Base-by-base conservation (phyloP, 1,140 invertebrate genomes). In the Zaprionus davidi region DNA sequence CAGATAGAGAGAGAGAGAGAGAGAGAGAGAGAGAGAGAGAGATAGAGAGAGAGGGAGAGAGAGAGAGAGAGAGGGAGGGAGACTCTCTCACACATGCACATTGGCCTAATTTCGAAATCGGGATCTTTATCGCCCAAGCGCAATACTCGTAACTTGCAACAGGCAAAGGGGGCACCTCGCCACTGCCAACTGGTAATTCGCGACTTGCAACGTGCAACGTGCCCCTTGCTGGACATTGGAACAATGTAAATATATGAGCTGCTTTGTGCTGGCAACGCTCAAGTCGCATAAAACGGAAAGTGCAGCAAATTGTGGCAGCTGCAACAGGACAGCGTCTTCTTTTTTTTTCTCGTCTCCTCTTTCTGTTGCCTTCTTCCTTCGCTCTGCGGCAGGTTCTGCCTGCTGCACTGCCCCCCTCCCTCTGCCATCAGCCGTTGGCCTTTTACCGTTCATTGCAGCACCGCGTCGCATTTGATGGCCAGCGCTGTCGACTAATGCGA, bases 221-320 rank as follows among this genome's bases (percentile, higher is more conserved):
- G 69, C 69, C 28, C 28, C 55, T 17, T 63, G 11, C 28, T 17
- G 12, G 56, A 69, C 57, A 64, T 59, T 64, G 67, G 71, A 71
- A 76, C 57, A 64, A 65, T 64, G 67, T 76, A 71, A 76, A 71
- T 71, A 71, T 51, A 71, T 55, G 68, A 81, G 82, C 68, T 49
- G 72, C 80, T 71, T 51, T 71, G 36, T 70, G 74, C 81, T 68
- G 69, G 82, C 83, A 84, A 78, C 82, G 77, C 73, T 82, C 75
- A 85, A 87, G 78, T 90, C 85, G 84, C 84, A 88, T 85, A 90
- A 90, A 90, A 90, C 85, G 86, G 82, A 90, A 90, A 90, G 85
- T 90, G 86, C 85, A 90, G 82, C 85, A 90, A 90, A 90, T 90
- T 90, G 85, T 90, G 82, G 85, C 85, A 90, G 85, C 85, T 90